Evolutionary conservation across 2,797 vertebrate genomes (phyloP).

Genomic region (Leptatherina wallacei): DNA sequence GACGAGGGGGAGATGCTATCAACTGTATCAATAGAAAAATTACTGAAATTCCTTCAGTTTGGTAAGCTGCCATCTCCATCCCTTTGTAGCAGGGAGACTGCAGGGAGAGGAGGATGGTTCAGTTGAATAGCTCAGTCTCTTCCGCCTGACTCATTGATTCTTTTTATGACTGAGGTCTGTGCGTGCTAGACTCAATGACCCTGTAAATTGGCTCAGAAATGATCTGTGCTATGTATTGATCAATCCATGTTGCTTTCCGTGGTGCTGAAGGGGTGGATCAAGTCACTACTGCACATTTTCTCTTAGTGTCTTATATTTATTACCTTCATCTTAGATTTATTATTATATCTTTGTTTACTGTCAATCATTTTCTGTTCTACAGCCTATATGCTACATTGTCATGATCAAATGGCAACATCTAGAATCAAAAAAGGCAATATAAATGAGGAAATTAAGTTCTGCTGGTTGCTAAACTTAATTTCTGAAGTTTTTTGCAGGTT

Average conservation of each 20-base stretch:
- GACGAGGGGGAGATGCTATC: not conserved
- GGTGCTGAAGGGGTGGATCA: slow-evolving; percentile 1
- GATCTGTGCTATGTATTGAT: not conserved
- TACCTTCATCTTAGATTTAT: not conserved
- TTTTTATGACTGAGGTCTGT: not conserved
- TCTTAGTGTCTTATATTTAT: not conserved
- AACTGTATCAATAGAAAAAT: not conserved
- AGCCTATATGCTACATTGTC: not conserved
- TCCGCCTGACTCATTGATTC: not conserved
- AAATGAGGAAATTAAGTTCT: not conserved
- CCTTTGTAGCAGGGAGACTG: not conserved
- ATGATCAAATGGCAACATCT: not conserved
- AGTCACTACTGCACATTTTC: not conserved
- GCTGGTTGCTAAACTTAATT: not conserved
- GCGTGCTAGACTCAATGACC: not conserved
- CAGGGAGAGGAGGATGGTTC: not conserved
- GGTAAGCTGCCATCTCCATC: not conserved
- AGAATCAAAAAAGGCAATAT: not conserved
- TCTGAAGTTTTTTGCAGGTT: not conserved
- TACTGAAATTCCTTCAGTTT: not conserved
- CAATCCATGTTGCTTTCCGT: not conserved
- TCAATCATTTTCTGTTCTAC: not conserved
- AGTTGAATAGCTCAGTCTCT: not conserved
- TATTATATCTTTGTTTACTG: not conserved
- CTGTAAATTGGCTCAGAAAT: slow-evolving; percentile 3